These are phyloP conservation scores for Agonopterix alstromeriana DNA, from an alignment of 2,888 invertebrate genomes.

Conservation along the genomic window DNA sequence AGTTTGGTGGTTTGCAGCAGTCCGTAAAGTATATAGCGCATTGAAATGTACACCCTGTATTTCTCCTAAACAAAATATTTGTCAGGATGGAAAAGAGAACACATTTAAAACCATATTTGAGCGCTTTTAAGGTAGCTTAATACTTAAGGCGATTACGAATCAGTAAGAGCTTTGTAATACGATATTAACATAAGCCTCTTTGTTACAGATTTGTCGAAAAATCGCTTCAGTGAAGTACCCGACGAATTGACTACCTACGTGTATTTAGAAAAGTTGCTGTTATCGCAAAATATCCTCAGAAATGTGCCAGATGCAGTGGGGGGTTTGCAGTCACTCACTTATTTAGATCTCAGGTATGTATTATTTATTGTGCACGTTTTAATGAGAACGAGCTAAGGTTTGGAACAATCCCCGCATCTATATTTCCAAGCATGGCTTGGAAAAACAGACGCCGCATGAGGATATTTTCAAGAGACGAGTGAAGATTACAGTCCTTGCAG, in stretches of 20 bases:
- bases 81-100: not conserved
- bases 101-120: not conserved
- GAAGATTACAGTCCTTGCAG: too few relatives aligned
- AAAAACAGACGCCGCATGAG: too few relatives aligned
- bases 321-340: constrained; percentile 89
- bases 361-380: not conserved
- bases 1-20: too few relatives aligned
- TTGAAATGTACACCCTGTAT: too few relatives aligned
- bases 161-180: too few relatives aligned
- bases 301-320: constrained; percentile 90
- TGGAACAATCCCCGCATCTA: not conserved
- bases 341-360: constrained; percentile 90
- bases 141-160: constrained; percentile 8
- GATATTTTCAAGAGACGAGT: too few relatives aligned
- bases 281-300: constrained; percentile 94
- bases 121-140: constrained; percentile 12
- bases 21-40: too few relatives aligned
- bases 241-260: constrained; percentile 91
- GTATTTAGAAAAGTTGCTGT: constrained; percentile 91
- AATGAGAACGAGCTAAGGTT: not conserved
- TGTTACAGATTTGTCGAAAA: constrained; percentile 72
- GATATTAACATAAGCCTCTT: constrained; percentile 15
- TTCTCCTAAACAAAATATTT: too few relatives aligned
- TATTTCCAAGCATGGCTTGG: too few relatives aligned
- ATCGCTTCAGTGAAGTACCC: constrained; percentile 91